Evolutionary conservation across 2,113 vertebrate species (phyloP).

Genomic region (Sminthopsis crassicaudata): DNA sequence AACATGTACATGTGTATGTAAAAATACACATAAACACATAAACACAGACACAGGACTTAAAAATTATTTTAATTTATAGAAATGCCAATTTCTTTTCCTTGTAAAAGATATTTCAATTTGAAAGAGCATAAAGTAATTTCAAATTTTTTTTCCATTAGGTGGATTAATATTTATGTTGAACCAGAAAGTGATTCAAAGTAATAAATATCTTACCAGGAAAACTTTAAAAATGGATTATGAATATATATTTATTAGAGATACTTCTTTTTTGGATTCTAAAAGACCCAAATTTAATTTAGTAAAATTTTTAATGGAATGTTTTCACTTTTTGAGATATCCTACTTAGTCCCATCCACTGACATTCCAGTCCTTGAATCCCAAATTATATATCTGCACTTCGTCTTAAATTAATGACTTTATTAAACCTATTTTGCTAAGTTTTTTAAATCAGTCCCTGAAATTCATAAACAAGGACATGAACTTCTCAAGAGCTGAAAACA

Average conservation of each 20-base stretch:
- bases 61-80: background rate
- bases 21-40: background rate
- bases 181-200: background rate
- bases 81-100: background rate
- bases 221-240: background rate
- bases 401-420: background rate
- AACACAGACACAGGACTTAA: constrained; percentile 5
- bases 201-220: background rate
- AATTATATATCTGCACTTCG: background rate
- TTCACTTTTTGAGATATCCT: background rate
- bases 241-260: background rate
- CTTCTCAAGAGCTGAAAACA: background rate
- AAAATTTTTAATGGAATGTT: background rate
- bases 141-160: background rate
- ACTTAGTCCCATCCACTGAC: background rate
- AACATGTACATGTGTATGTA: background rate
- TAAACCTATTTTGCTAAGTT: background rate
- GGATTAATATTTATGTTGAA: background rate
- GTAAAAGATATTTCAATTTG: constrained; percentile 30
- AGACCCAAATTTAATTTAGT: background rate
- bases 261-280: background rate
- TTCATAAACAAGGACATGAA: background rate
- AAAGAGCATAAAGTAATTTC: constrained; percentile 12
- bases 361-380: background rate
- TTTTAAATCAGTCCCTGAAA: background rate